These are phyloP conservation scores for Bombyx mandarina DNA, from an alignment of 1,140 invertebrate genomes.

Conservation along the genomic window DNA sequence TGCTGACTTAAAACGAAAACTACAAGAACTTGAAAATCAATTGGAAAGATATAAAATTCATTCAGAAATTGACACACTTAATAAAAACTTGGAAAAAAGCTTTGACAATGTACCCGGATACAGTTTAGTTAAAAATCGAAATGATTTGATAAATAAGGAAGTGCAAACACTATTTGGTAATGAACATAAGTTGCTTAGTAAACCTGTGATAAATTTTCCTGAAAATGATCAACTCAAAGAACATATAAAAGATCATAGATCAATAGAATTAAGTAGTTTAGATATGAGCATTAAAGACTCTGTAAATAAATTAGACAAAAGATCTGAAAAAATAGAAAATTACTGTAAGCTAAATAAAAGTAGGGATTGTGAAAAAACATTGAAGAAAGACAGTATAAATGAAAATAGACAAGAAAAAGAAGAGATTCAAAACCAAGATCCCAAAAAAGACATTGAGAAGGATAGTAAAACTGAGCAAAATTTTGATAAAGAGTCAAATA, in stretches of 20 bases:
- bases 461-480: not conserved
- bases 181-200: constrained; percentile 38
- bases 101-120: constrained; percentile 55
- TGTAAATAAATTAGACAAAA: constrained; percentile 36
- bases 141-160: constrained; percentile 34
- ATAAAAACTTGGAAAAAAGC: constrained; percentile 65
- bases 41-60: constrained; percentile 71
- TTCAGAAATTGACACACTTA: constrained; percentile 68
- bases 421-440: not conserved
- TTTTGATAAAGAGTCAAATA: constrained; percentile 27
- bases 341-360: constrained; percentile 68
- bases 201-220: constrained; percentile 57
- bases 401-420: constrained; percentile 1
- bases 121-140: constrained; percentile 27
- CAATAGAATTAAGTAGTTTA: constrained; percentile 60
- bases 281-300: constrained; percentile 29
- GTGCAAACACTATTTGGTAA: constrained; percentile 35
- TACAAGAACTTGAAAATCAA: constrained; percentile 67
- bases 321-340: constrained; percentile 66
- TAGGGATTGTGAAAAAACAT: constrained; percentile 38
- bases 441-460: not conserved
- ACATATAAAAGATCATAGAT: constrained; percentile 59
- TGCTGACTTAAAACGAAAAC: constrained; percentile 54
- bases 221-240: constrained; percentile 45
- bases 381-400: constrained; percentile 16